Base-by-base conservation (phyloP, 2,113 vertebrate genomes). In the Alethe castanea region DNA sequence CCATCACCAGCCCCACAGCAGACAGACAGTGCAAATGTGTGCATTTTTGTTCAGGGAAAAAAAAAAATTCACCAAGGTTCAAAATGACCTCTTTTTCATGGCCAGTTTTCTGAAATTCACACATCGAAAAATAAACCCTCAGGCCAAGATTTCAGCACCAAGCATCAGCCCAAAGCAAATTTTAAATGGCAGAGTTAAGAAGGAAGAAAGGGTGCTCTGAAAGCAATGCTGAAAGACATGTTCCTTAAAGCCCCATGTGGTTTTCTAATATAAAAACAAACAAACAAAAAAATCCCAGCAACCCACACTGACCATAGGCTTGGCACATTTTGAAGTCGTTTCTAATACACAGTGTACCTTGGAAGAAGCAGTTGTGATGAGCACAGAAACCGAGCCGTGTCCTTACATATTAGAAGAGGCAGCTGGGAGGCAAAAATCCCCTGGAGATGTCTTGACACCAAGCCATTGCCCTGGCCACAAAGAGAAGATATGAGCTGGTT, bases 1-100 rank as follows among this genome's bases (percentile, higher is more conserved):
- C 17, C 25, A 61, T 19, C 52, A 65, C 0, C 10, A 28, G 35
- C 47, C 14, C 25, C 17, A 33, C 65, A 64, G 42, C 35, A 88
- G 31, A 53, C 15, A 33, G 53, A 16, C 19, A 76, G 42, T 1
- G 0, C 0, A 4, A 62, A 1, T 33, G 15, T 5, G 1, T 35
- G 36, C 4, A 3, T 65, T 86, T 90, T 74, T 33, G 53, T 70
- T 77, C 60, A 90, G 52, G 14, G 5, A 20, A 73, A 54, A 56
- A 53, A 50, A 52, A 52, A 44, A 16, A 50, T 8, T 64, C 56
- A 62, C 23, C 54, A 25, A 60, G 11, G 6, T 61, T 85, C 57
- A 62, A 62, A 83, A 18, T 2, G 31, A 53, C 20, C 11, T 56
- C 25, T 60, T 78, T 54, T 47, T 70, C 12, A 50, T 12, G 12